Evolutionary conservation across 2,888 invertebrate genomes (phyloP).

Genomic region (Rotaria socialis): DNA sequence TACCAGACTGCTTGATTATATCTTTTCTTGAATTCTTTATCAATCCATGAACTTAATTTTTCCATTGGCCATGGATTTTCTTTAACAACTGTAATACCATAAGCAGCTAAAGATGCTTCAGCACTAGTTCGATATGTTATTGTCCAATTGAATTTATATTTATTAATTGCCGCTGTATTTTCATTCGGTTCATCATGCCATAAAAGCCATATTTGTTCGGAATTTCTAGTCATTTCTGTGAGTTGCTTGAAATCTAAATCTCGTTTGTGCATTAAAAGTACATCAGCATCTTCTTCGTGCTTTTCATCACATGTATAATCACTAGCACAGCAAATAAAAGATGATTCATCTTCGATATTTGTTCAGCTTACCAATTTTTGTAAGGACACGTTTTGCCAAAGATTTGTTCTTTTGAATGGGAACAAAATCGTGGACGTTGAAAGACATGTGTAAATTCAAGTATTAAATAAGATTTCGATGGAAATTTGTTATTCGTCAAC

Average conservation of each 20-base stretch:
- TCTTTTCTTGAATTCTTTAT: neutral
- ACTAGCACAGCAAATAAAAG: neutral
- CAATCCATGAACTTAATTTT: neutral
- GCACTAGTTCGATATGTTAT: neutral
- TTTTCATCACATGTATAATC: slow-evolving; percentile 43
- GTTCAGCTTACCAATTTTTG: slow-evolving; percentile 32
- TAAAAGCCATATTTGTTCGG: slow-evolving; percentile 43
- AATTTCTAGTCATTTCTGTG: slow-evolving; percentile 35
- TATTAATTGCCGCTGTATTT: slow-evolving; percentile 24
- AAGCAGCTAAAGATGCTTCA: slow-evolving; percentile 15
- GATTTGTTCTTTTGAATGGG: slow-evolving; percentile 14
- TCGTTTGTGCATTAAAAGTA: slow-evolving; percentile 41
- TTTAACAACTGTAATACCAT: slow-evolving; percentile 9
- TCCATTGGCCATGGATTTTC: neutral
- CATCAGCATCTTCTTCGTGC: neutral
- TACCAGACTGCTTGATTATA: slow-evolving; percentile 27
- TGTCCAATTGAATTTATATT: neutral
- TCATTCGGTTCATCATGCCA: slow-evolving; percentile 45
- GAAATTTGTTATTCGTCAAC: neutral
- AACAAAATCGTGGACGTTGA: slow-evolving; percentile 40
- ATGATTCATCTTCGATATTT: neutral
- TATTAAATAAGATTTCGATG: slow-evolving; percentile 29
- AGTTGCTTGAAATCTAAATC: slow-evolving; percentile 36
- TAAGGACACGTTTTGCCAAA: slow-evolving; percentile 40
- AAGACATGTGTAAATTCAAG: slow-evolving; percentile 42